phyloP scores from a whole-genome alignment of 2,797 vertebrate species.

The Paratrypauchen microcephalus region DNA sequence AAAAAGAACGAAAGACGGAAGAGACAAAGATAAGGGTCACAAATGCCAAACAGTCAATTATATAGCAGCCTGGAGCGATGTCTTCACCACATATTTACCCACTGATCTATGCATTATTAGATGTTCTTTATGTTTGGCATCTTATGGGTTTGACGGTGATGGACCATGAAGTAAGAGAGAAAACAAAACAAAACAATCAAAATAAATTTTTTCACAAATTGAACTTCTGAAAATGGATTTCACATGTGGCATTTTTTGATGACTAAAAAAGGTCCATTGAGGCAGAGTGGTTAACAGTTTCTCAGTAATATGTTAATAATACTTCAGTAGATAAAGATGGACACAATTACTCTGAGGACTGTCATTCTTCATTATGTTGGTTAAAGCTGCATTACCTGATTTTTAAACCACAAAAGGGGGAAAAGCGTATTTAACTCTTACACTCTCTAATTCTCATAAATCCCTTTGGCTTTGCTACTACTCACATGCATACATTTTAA shows the following conservation, averaged over 20 bases:
- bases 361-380: background rate
- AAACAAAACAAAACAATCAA: no score
- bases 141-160: background rate
- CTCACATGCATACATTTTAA: background rate
- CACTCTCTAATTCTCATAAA: no score
- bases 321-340: background rate
- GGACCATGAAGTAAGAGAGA: background rate
- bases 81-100: conserved; percentile 48
- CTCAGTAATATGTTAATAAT: background rate
- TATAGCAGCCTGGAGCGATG: conserved; percentile 63
- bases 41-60: conserved; percentile 69
- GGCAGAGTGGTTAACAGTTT: background rate
- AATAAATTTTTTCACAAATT: no score
- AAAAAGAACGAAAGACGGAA: conserved; percentile 47
- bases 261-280: background rate
- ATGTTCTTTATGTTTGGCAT: conserved; percentile 37
- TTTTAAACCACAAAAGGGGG: background rate
- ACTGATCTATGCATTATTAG: conserved; percentile 27
- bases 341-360: background rate
- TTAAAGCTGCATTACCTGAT: background rate
- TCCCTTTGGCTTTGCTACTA: background rate
- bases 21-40: conserved; percentile 44
- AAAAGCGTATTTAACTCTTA: background rate
- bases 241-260: no score
- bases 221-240: background rate